Conservation (phyloP, 2,797 vertebrate species). For the Aphelocoma californica region DNA sequence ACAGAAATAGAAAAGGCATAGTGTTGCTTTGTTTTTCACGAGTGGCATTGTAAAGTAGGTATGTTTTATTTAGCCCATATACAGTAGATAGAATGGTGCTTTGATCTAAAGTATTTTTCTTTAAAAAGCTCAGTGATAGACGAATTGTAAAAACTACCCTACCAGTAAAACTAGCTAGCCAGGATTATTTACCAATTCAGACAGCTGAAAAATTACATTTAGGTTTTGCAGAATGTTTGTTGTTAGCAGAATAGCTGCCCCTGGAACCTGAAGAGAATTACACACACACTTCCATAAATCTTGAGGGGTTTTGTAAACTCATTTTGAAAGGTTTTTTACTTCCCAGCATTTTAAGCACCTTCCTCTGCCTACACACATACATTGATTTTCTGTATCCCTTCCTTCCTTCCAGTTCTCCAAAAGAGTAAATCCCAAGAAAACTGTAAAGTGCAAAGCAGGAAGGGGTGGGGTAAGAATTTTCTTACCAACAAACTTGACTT, state of each 20-base stretch:
- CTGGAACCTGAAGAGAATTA: background rate
- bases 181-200: background rate
- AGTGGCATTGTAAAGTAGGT: background rate
- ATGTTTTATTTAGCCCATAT: background rate
- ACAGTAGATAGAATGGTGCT: background rate
- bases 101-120: background rate
- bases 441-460: background rate
- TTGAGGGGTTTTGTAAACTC: background rate
- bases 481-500: conserved; percentile 98
- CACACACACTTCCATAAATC: background rate
- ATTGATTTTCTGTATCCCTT: background rate
- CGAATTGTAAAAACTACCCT: background rate
- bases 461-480: background rate
- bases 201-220: background rate
- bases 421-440: background rate
- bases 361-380: background rate
- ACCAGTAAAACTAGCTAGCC: background rate
- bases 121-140: background rate
- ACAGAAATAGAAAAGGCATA: background rate
- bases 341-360: background rate
- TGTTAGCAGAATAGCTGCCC: background rate
- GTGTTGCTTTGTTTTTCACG: background rate
- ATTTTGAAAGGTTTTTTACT: background rate
- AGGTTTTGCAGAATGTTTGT: background rate
- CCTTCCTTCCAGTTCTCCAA: background rate